phyloP scores from a whole-genome alignment of 2,797 vertebrate species.

The Todus mexicanus region DNA sequence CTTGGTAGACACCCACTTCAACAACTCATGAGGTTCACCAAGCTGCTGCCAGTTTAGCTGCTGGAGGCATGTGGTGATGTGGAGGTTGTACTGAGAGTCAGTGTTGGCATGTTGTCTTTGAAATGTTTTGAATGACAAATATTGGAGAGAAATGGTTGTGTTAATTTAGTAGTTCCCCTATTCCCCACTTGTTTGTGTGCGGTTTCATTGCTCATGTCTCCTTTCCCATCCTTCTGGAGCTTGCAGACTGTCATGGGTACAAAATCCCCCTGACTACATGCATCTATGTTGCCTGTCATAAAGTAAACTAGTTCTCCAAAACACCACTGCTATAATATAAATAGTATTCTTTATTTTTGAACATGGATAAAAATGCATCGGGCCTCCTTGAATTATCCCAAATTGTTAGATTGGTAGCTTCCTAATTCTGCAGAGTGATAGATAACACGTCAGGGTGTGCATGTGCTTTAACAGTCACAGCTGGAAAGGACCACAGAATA shows the following conservation, averaged over 20 bases:
- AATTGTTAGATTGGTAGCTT: background rate
- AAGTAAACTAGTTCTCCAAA: background rate
- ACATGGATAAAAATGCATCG: background rate
- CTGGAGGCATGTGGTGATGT: background rate
- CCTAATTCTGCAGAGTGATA: background rate
- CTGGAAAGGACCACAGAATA: background rate
- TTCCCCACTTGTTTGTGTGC: background rate
- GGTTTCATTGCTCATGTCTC: background rate
- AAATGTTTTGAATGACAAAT: background rate
- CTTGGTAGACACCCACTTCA: background rate
- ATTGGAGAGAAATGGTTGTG: background rate
- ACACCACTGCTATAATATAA: background rate
- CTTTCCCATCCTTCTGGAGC: background rate
- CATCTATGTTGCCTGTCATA: background rate
- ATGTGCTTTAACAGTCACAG: background rate
- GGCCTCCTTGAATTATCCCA: background rate
- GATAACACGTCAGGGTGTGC: fast-evolving
- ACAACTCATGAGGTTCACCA: background rate
- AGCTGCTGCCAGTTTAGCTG: background rate
- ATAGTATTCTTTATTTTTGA: background rate
- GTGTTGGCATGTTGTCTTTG: background rate
- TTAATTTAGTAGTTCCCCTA: background rate
- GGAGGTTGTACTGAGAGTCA: background rate
- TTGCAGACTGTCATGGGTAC: background rate
- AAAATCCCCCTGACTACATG: background rate